Evolutionary conservation across 2,797 vertebrate genomes (phyloP).

Genomic region (Acrossocheilus wenchowensis): DNA sequence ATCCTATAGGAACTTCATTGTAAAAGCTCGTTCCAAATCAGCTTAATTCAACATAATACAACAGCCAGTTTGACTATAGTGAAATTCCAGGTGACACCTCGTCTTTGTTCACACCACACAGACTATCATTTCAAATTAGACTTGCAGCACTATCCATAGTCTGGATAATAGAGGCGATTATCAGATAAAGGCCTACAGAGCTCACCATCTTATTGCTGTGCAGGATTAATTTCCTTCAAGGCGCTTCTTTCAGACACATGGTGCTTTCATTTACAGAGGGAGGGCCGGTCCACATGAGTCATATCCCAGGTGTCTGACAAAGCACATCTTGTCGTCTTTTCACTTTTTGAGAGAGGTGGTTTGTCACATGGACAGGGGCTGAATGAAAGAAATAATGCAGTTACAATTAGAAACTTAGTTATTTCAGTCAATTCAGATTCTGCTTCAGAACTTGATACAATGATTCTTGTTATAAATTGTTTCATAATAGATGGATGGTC

Average conservation of each 20-base stretch:
- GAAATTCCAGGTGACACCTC: conserved; percentile 63
- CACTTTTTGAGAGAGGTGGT: conserved; percentile 12
- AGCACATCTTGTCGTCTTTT: conserved; percentile 16
- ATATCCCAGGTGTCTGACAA: conserved; percentile 48
- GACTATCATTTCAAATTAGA: conserved; percentile 73
- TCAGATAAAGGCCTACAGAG: conserved; percentile 1
- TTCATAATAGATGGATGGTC: no score
- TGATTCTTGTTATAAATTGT: not conserved
- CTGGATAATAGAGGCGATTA: conserved; percentile 45
- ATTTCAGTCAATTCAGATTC: not conserved
- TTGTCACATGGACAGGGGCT: not conserved
- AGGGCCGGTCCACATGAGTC: conserved; percentile 36
- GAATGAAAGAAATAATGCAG: not conserved
- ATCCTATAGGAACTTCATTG: not conserved
- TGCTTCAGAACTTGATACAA: not conserved
- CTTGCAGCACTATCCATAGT: conserved; percentile 59
- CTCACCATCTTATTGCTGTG: conserved; percentile 8
- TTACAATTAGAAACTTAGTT: conserved; percentile 7
- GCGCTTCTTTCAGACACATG: conserved; percentile 15
- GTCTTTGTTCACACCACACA: conserved; percentile 66
- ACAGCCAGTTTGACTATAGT: not conserved
- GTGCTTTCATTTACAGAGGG: not conserved
- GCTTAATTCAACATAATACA: conserved; percentile 11
- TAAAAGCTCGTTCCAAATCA: not conserved
- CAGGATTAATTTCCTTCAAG: conserved; percentile 20